These are phyloP conservation scores for Poeciliopsis paucimaculata DNA, from an alignment of 2,797 vertebrate species.

Conservation along the genomic window DNA sequence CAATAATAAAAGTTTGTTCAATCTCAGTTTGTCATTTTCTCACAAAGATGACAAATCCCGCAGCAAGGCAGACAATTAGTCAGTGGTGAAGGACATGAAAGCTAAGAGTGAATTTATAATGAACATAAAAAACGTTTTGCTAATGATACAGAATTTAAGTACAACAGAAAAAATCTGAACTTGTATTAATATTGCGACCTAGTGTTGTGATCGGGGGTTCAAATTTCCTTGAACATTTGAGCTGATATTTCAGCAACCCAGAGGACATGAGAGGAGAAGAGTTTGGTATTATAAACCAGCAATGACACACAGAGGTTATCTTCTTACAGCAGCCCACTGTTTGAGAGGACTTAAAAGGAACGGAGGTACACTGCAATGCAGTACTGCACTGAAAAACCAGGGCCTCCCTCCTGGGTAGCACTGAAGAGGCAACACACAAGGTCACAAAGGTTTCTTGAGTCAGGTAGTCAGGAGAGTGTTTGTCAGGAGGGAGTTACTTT, in stretches of 20 bases:
- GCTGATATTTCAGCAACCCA: slow-evolving; percentile 24
- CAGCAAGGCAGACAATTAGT: slow-evolving; percentile 18
- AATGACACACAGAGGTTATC: slow-evolving; percentile 59
- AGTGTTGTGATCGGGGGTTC: slow-evolving; percentile 26
- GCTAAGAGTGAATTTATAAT: slow-evolving; percentile 16
- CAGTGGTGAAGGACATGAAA: slow-evolving; percentile 40
- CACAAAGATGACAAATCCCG: slow-evolving; percentile 25
- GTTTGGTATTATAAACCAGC: slow-evolving; percentile 44
- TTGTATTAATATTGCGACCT: slow-evolving; percentile 21
- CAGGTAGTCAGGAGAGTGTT: slow-evolving; percentile 18
- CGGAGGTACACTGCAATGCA: slow-evolving; percentile 63
- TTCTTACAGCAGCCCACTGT: slow-evolving; percentile 44
- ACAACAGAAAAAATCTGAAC: slow-evolving; percentile 3
- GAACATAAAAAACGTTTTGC: slow-evolving; percentile 4
- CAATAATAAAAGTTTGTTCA: slow-evolving; percentile 6
- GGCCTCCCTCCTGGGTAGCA: slow-evolving; percentile 38
- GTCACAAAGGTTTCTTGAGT: slow-evolving; percentile 42
- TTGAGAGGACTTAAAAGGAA: slow-evolving; percentile 42
- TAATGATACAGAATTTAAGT: slow-evolving; percentile 25
- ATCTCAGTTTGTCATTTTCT: slow-evolving; percentile 4
- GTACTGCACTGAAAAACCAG: slow-evolving; percentile 34
- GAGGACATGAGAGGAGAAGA: slow-evolving; percentile 32
- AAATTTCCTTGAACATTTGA: slow-evolving; percentile 20
- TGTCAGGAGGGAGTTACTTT: slow-evolving; percentile 27
- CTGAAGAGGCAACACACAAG: slow-evolving; percentile 45